Conservation (phyloP, 2,113 vertebrate species). For the Orcinus orca region DNA sequence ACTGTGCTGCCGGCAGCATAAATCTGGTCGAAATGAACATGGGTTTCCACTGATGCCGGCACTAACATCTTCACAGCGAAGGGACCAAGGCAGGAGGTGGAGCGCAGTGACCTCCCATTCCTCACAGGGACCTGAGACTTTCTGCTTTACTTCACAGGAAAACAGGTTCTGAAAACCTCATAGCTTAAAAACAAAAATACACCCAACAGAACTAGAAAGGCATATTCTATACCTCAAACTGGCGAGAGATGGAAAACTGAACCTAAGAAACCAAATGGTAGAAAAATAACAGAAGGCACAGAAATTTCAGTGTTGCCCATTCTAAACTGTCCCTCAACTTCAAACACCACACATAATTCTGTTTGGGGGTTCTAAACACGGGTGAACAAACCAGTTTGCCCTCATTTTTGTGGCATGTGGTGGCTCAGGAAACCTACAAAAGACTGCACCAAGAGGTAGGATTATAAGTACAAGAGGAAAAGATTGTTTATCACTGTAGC, state of each 20-base stretch:
- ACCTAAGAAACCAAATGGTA: background rate
- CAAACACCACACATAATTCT: background rate
- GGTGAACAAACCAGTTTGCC: slow-evolving; percentile 74
- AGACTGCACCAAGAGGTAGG: slow-evolving; percentile 28
- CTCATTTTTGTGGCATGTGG: slow-evolving; percentile 74
- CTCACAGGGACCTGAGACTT: background rate
- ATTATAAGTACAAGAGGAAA: slow-evolving; percentile 41
- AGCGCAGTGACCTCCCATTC: background rate
- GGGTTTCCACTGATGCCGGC: too few relatives aligned
- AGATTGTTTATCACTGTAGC: background rate
- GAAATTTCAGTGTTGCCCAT: background rate
- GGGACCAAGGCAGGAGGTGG: background rate
- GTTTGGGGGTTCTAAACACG: slow-evolving; percentile 26
- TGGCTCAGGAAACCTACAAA: slow-evolving; percentile 60
- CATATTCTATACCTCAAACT: background rate
- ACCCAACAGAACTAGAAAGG: background rate
- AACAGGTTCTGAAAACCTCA: background rate
- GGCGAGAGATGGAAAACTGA: slow-evolving; percentile 14
- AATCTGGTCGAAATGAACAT: accelerated
- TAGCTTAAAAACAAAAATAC: background rate
- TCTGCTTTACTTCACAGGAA: background rate
- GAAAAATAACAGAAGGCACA: background rate
- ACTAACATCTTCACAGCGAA: background rate
- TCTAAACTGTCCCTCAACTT: background rate
- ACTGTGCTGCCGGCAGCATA: accelerated